phyloP scores from a whole-genome alignment of 2,113 vertebrate species.

The Vulpes ferrilata region DNA sequence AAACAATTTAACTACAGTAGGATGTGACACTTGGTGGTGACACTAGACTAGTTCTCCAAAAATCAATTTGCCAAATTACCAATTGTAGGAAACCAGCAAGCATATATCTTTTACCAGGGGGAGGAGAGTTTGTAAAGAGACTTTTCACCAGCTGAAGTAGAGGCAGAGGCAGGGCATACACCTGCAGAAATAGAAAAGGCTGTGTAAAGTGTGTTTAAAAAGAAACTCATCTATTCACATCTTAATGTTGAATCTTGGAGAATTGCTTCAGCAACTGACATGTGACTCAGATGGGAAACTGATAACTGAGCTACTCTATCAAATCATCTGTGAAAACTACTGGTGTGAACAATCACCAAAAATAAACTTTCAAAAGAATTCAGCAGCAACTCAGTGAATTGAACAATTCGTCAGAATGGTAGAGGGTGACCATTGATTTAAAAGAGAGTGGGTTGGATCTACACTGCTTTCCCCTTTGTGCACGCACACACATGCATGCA shows the following conservation, averaged over 20 bases:
- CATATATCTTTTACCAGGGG: not conserved
- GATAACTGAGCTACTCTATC: not conserved
- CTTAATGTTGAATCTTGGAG: not conserved
- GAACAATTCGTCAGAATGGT: not conserved
- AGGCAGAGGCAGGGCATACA: not conserved
- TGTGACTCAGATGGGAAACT: not conserved
- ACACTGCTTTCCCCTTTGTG: not conserved
- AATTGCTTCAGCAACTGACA: not conserved
- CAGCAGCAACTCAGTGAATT: not conserved
- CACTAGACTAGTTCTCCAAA: conserved; percentile 7
- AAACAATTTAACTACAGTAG: conserved; percentile 53
- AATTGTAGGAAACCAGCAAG: not conserved
- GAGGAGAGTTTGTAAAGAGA: not conserved
- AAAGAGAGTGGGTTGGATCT: not conserved
- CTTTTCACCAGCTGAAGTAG: not conserved
- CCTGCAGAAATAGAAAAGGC: not conserved
- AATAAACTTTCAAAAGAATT: not conserved
- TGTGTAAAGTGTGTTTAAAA: not conserved
- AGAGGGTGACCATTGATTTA: not conserved
- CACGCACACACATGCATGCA: not conserved
- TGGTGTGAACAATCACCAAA: not conserved
- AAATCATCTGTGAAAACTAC: not conserved
- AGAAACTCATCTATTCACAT: not conserved
- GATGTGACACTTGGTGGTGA: not conserved
- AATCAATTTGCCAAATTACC: conserved; percentile 15